These are phyloP conservation scores for Pluvianellus socialis DNA, from an alignment of 2,113 vertebrate genomes.

Conservation along the genomic window DNA sequence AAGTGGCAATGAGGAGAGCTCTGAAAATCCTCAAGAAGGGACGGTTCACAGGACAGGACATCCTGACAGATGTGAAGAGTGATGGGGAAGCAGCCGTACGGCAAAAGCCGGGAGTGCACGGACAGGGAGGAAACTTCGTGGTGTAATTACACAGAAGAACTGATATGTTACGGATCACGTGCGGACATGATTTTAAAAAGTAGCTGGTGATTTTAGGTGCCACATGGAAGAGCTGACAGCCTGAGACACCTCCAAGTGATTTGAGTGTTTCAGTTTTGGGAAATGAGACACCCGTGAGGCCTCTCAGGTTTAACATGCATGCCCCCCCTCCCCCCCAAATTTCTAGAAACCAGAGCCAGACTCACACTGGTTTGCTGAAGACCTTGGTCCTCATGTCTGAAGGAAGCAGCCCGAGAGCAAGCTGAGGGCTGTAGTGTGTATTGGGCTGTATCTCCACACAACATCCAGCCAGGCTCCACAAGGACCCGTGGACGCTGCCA, in stretches of 20 bases:
- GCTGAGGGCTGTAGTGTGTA: not conserved
- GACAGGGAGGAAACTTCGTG: not conserved
- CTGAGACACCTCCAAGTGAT: not conserved
- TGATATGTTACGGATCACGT: not conserved
- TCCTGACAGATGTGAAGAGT: not conserved
- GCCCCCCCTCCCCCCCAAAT: not conserved
- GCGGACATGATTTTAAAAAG: not conserved
- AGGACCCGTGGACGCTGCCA: accelerated
- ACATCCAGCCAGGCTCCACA: not conserved
- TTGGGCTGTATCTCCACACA: not conserved
- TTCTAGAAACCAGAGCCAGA: not conserved
- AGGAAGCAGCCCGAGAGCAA: not conserved
- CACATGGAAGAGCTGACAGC: not conserved
- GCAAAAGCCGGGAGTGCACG: not conserved
- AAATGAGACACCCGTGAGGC: not conserved
- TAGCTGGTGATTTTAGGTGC: not conserved
- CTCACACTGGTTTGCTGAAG: not conserved
- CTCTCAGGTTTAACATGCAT: not conserved
- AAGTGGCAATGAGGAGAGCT: not conserved
- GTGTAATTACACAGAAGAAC: not conserved
- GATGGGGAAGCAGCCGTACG: not conserved
- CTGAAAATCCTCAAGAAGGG: not conserved
- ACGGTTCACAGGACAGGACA: not conserved
- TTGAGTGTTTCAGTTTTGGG: not conserved
- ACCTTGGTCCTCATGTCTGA: not conserved